A percentile compares a stretch with the other conserved stretches of the same genome.
Evolutionary conservation across 2,113 vertebrate genomes (phyloP).

Genomic region (Myrmecobius fasciatus): DNA sequence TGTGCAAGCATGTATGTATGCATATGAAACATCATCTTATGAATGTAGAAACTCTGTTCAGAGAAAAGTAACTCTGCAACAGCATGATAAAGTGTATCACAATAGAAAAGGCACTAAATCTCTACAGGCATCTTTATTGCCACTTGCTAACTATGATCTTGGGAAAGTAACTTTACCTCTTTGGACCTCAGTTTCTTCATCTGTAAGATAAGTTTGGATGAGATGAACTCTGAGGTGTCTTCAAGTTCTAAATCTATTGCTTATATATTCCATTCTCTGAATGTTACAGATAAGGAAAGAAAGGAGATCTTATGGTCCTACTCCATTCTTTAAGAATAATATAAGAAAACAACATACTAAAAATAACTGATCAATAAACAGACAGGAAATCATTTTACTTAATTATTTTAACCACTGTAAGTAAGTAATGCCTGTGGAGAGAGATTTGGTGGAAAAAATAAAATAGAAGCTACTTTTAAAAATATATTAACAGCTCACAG

Average conservation of each 20-base stretch:
- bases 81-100: neutral
- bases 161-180: neutral
- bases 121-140: neutral
- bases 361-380: neutral
- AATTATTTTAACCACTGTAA: conserved; percentile 34
- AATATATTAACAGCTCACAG: conserved; percentile 37
- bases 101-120: neutral
- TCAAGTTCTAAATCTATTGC: neutral
- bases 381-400: neutral
- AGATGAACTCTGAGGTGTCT: neutral
- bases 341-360: conserved; percentile 22
- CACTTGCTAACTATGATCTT: neutral
- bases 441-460: conserved; percentile 46
- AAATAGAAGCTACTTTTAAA: conserved; percentile 62
- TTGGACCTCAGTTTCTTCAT: neutral
- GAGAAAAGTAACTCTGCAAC: neutral
- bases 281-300: neutral
- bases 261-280: neutral
- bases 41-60: neutral
- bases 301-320: neutral
- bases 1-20: neutral
- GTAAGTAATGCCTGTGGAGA: neutral
- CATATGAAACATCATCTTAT: neutral
- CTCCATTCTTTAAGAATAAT: neutral
- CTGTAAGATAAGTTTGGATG: neutral